Base-by-base conservation (phyloP, 2,113 vertebrate species). In the Saccopteryx bilineata region DNA sequence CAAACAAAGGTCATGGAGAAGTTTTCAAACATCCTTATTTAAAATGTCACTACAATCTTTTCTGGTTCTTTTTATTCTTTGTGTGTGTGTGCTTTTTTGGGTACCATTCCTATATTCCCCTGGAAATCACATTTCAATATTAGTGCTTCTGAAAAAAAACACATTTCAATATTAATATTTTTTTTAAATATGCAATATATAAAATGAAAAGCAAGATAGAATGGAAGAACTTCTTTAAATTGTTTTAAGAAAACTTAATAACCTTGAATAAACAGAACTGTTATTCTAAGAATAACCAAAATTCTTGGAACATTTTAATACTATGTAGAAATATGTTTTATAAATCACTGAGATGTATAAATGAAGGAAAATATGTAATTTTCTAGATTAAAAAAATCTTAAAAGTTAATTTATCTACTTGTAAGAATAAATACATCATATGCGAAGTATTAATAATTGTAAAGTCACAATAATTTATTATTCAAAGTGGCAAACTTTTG, bases 31-130 rank as follows among this genome's bases (percentile, higher is more conserved):
- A 95, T 94, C 94, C 91, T 95, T 80, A 92, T 90, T 97, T 95
- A 93, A 98, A 98, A 92, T 81, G 91, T 94, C 95, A 96, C 90
- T 96, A 95, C 88, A 97, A 96, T 95, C 52, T 96, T 98, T 98
- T 95, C 96, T 97, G 87, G 86, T 96, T 83, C 8, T 5, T 93
- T 97, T 87, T 5, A 0, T 68, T 79, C 18, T 76, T 46, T 33
- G 11, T 23, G 24, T 75, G 68, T 33, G 71, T 10, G 28, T 15
- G 28, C 11, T 3, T 31, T 97, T 94, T 92, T 91, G 84, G 95
- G 96, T 95, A 98, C 21, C 9, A 0, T 81, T 97, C 93, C 93
- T 97, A 80, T 93, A 95, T 90, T 96, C n/a, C 87, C 94, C 89
- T 58, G 0, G 24, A 97, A 81, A 71, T 89, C 93, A 95, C 82